phyloP scores from a whole-genome alignment of 2,888 invertebrate genomes.

The Dicyrtomina minuta region DNA sequence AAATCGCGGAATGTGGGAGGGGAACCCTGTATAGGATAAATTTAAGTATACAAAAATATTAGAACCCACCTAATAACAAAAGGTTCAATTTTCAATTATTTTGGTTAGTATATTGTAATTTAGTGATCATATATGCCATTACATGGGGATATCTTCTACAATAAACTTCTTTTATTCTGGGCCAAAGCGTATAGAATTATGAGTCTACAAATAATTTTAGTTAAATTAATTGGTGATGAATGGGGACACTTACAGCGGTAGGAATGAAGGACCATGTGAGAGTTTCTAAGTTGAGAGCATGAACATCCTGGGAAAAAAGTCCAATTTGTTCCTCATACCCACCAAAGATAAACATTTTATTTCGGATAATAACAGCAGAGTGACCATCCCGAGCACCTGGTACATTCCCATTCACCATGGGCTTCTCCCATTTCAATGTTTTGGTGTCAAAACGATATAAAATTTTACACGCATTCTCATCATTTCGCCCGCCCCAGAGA shows the following conservation, averaged over 20 bases:
- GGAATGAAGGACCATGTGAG: conserved; percentile 67
- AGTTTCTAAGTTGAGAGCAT: conserved; percentile 71
- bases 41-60: conserved; percentile 43
- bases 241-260: conserved; percentile 43
- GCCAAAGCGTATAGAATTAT: no score
- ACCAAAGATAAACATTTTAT: conserved; percentile 80
- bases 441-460: conserved; percentile 77
- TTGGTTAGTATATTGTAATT: no score
- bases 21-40: conserved; percentile 59
- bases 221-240: no score
- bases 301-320: conserved; percentile 77
- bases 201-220: no score
- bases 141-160: no score
- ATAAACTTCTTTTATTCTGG: no score
- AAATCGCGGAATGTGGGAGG: conserved; percentile 79
- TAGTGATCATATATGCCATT: no score
- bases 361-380: conserved; percentile 71
- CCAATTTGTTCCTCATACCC: conserved; percentile 85
- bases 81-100: no score
- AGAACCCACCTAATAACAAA: no score
- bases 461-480: conserved; percentile 75
- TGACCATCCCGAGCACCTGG: conserved; percentile 89
- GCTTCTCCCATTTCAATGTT: conserved; percentile 68
- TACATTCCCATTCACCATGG: conserved; percentile 66
- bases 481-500: conserved; percentile 92